Conservation (phyloP, 2,113 vertebrate genomes). For the Dipodomys ordii region DNA sequence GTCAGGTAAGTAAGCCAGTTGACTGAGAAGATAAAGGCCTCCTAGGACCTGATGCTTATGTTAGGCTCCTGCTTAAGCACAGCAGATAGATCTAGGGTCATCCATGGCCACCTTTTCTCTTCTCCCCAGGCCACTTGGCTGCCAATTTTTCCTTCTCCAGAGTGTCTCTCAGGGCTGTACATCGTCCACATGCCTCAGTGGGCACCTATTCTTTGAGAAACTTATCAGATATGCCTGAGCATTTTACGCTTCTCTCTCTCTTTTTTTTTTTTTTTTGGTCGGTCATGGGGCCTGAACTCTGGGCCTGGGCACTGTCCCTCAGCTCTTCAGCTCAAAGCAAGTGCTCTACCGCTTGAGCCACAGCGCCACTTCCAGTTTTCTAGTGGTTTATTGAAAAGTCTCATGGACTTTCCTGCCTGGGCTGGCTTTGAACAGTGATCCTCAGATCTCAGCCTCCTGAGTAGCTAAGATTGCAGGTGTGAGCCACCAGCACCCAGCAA, state of each 20-base stretch:
- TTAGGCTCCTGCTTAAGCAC: not conserved
- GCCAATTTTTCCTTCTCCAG: not conserved
- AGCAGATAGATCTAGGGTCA: not conserved
- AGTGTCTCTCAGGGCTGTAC: not conserved
- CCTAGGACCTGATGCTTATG: not conserved
- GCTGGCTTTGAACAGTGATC: too few species aligned
- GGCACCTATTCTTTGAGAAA: not conserved
- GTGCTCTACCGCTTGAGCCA: too few species aligned
- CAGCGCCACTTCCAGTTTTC: too few species aligned
- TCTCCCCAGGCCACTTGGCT: not conserved
- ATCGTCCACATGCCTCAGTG: too few species aligned
- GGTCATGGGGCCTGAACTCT: too few species aligned
- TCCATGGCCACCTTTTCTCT: not conserved
- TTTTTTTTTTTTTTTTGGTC: too few species aligned
- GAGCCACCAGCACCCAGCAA: not conserved
- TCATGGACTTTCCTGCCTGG: too few species aligned
- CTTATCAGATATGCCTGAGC: not conserved
- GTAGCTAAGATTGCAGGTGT: too few species aligned
- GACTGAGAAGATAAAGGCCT: slow-evolving; percentile 37
- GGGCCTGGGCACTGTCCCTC: too few species aligned
- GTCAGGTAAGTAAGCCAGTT: not conserved
- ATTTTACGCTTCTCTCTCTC: not conserved
- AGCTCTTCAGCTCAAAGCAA: too few species aligned
- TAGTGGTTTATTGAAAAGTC: too few species aligned
- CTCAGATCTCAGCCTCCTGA: too few species aligned